Evolutionary conservation across 2,113 vertebrate species (phyloP), one percentile per base, ranked within the genome.

Genomic region (Emydocephalus ijimae): DNA sequence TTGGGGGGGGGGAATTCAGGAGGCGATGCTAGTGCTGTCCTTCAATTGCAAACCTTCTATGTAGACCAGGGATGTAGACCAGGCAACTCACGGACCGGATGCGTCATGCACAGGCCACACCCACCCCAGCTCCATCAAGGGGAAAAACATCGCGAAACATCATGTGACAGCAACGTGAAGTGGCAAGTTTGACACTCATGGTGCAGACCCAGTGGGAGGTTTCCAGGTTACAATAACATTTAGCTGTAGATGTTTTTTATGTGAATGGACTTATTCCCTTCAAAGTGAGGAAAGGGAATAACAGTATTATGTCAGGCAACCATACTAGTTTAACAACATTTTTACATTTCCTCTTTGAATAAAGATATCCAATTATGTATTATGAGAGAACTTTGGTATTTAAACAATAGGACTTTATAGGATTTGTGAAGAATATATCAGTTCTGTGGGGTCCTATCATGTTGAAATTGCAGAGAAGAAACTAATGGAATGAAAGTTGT

Each of bases 391-490:
- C 64, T 88, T 29, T 61, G 15, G 61, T 90, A 74, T 74, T 88
- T 85, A 85, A 92, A 57, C n/a, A 3, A 91, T 87, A 92, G 21
- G 20, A 91, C 88, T 90, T 45, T 85, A 81, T 89, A 87, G 89
- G 34, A 6, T 91, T 96, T 93, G 92, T 87, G 89, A 10, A 90
- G 93, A 93, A 92, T 96, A 54, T 56, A 56, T 94, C 89, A 88
- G 45, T 93, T 69, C 86, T 85, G 1, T 86, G 91, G 50, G 0
- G 2, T 94, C 95, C 94, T 94, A 26, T 89, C 95, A 11, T 92
- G 94, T 92, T 94, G 92, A 94, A 85, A 90, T 34, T 91, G 94
- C 94, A 95, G 93, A 95, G 92, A 94, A 56, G 91, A 89, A 24
- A 59, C 50, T 89, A 50, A 45, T 55, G 87, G 90, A 94, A 89